Evolutionary conservation across 64 coral and sea anemone species (phyloP).

Genomic region (Montipora efflorescens): DNA sequence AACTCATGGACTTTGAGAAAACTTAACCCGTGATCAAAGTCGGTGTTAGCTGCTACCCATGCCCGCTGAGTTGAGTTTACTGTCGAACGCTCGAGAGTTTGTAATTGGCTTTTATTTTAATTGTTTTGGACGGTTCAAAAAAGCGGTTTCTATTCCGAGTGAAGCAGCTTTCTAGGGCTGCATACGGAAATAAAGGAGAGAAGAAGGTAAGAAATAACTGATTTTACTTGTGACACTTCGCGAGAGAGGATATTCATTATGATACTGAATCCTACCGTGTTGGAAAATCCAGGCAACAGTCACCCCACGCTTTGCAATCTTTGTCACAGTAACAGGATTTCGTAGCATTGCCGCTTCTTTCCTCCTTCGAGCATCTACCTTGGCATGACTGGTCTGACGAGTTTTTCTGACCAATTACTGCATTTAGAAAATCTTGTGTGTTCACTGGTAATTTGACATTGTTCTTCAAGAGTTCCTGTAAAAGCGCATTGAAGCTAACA

Average conservation of each 20-base stretch:
- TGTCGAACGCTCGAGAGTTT: too few relatives aligned
- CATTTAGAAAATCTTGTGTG: background rate
- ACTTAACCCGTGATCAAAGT: too few relatives aligned
- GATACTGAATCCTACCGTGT: background rate
- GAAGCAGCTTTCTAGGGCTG: too few relatives aligned
- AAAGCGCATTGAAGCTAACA: background rate
- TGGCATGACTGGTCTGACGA: background rate
- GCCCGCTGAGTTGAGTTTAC: too few relatives aligned
- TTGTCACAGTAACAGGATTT: conserved; percentile 23
- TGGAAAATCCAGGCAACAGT: conserved; percentile 19
- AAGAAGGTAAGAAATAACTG: too few relatives aligned
- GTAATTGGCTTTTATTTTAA: too few relatives aligned
- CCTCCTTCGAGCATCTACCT: conserved; percentile 7
- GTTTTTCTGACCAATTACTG: background rate
- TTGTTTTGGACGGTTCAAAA: too few relatives aligned
- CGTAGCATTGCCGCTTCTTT: background rate
- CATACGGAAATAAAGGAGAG: too few relatives aligned
- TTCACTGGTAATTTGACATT: background rate
- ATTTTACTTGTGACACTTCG: too few relatives aligned
- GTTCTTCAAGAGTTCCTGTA: background rate
- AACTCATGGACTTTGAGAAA: too few relatives aligned
- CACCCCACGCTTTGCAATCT: conserved; percentile 6
- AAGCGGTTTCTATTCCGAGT: too few relatives aligned
- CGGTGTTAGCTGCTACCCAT: too few relatives aligned
- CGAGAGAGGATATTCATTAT: background rate